phyloP scores from a whole-genome alignment of 2,113 vertebrate species.

The Hippolais icterina region DNA sequence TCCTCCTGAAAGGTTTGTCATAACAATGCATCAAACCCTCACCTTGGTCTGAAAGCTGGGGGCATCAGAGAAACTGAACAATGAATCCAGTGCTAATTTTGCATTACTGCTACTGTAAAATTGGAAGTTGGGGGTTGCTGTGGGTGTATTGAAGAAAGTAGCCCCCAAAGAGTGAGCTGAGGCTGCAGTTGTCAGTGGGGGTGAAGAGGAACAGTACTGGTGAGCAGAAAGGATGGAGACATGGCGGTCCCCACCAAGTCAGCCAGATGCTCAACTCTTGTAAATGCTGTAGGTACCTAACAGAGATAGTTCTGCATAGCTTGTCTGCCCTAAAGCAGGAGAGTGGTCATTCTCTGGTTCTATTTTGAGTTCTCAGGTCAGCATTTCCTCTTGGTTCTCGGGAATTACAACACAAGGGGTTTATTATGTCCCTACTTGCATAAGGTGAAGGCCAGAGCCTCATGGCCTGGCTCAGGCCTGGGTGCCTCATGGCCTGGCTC shows the following conservation, averaged over 20 bases:
- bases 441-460: accelerated
- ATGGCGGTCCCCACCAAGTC: accelerated
- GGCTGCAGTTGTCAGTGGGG: background rate
- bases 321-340: background rate
- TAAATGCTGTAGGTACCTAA: background rate
- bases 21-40: constrained; percentile 19
- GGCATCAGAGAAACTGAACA: background rate
- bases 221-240: background rate
- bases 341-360: too few species aligned
- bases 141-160: background rate
- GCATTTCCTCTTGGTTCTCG: background rate
- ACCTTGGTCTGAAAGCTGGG: constrained; percentile 53
- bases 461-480: background rate
- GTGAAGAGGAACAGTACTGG: background rate
- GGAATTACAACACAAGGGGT: accelerated
- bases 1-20: background rate
- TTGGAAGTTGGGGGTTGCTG: background rate
- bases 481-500: background rate
- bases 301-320: background rate
- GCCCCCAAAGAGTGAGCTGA: background rate
- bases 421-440: background rate
- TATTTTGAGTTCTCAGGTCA: background rate
- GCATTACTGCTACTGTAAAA: background rate
- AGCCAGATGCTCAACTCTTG: background rate
- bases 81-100: background rate